Evolutionary conservation across 1,140 invertebrate genomes (phyloP), one percentile per base, ranked within the genome.

Genomic region (Apocrypta bakeri): DNA sequence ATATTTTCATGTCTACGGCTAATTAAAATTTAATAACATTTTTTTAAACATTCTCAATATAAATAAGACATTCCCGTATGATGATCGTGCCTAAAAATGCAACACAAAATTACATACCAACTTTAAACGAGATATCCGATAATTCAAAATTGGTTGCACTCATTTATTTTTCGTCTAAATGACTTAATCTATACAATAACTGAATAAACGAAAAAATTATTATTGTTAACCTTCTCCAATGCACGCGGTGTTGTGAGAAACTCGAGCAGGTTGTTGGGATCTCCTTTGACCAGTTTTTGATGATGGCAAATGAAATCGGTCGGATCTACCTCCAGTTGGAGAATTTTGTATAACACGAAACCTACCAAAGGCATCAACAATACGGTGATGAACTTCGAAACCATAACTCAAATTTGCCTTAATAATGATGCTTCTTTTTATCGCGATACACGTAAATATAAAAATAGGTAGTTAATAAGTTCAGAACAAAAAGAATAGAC

Each of bases 191-290:
- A n/a, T n/a, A 9, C 33, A 37, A 37, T 37, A 2, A 2, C 33
- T 37, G 33, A 37, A 37, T 9, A 2, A n/a, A 37, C 33, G 9
- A 61, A 74, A 56, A 25, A 74, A 48, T 79, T 69, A 31, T 21
- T 29, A 24, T 68, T 69, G 1, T 48, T 71, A 82, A 89, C 89
- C 88, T 90, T 89, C 84, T 90, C 88, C 17, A 90, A 71, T 56
- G 86, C 83, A 40, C 86, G 85, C 17, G 86, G 40, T 37, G 85
- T 86, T 68, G 79, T 85, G 21, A 89, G 63, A 80, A 89, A 90
- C 27, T 86, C 63, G 73, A 88, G 89, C 37, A 89, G 83, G 63
- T 37, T 68, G 6, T 68, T 25, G 14, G 83, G 24, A 48, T 84
- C 85, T n/a, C 86, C 87, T 56, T 87, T 87, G 42, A 88, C 84